Base-by-base conservation (phyloP, 2,797 vertebrate genomes). In the Cyprinodon diabolis region DNA sequence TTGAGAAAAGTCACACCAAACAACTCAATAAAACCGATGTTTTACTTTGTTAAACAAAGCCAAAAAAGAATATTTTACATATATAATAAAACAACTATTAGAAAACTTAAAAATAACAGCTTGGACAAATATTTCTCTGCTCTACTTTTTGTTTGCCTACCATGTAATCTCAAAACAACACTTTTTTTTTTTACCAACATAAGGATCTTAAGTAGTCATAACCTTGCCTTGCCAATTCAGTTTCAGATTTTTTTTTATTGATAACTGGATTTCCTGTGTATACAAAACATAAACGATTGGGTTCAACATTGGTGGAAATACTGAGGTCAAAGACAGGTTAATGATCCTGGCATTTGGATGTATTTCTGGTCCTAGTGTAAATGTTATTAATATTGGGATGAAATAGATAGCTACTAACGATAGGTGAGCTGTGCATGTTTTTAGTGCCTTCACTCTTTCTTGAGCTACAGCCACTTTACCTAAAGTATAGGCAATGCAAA, bases 341-440 rank as follows among this genome's bases (percentile, higher is more conserved):
- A 92, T 65, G 11, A 91, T 92, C 35, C 90, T 75, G 4, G 77
- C 70, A 70, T 75, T 75, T 40, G 63, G 72, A 12, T 69, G 69
- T 30, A 93, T 92, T 7, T 55, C 35, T 69, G 30, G 1, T 15
- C 49, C 15, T 6, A 90, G 45, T 5, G 56, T 68, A 63, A 84
- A 89, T 47, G 74, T 80, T 25, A 70, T 9, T 23, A 81, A 25
- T 37, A 73, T 25, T 4, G 93, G 93, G 5, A 92, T 47, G 67
- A 91, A 95, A 81, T 91, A 93, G n/a, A 94, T 79, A 4, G 83
- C 82, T 25, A 94, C 93, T 30, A 95, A 71, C 8, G 86, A 78
- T 7, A 94, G 81, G 68, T 94, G 92, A 52, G 72, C 85, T 19
- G 75, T 84, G 65, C 93, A 94, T 0, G 93, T 94, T 86, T 89